Evolutionary conservation across 2,797 vertebrate genomes (phyloP).

Genomic region (Uromys caudimaculatus): DNA sequence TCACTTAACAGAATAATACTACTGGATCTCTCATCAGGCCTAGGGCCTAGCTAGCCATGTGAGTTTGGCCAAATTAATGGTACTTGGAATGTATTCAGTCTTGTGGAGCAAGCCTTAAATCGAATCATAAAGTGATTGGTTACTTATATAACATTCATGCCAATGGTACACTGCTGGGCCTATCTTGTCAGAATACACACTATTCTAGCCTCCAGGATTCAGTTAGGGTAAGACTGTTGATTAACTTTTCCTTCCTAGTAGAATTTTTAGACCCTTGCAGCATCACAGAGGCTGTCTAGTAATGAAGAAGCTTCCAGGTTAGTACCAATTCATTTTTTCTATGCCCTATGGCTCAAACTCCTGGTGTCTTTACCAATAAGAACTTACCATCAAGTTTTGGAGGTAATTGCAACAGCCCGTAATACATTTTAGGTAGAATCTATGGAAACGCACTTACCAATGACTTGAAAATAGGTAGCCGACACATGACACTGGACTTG

Average conservation of each 20-base stretch:
- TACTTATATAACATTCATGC: too few species aligned
- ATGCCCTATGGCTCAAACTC: not conserved
- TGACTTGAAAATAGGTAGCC: not conserved
- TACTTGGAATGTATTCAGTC: too few species aligned
- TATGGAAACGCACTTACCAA: not conserved
- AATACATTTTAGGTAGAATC: not conserved
- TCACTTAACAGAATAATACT: too few species aligned
- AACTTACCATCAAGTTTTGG: not conserved
- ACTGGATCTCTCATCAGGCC: too few species aligned
- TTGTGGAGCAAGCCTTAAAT: too few species aligned
- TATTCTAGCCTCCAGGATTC: too few species aligned
- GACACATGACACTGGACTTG: not conserved
- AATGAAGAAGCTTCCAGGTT: not conserved
- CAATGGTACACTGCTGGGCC: too few species aligned
- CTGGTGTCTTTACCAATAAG: not conserved
- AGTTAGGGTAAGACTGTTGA: too few species aligned
- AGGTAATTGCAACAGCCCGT: not conserved
- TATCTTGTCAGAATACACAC: too few species aligned
- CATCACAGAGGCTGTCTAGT: not conserved
- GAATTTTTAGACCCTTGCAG: not conserved
- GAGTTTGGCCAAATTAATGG: too few species aligned
- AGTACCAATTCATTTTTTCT: not conserved
- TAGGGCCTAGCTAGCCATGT: too few species aligned
- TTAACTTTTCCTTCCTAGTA: not conserved
- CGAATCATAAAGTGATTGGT: too few species aligned